Percentiles rank a stretch among this genome's conserved stretches.
These are phyloP conservation scores for Trachelus tabidus DNA, from an alignment of 2,888 invertebrate species.

Conservation along the genomic window DNA sequence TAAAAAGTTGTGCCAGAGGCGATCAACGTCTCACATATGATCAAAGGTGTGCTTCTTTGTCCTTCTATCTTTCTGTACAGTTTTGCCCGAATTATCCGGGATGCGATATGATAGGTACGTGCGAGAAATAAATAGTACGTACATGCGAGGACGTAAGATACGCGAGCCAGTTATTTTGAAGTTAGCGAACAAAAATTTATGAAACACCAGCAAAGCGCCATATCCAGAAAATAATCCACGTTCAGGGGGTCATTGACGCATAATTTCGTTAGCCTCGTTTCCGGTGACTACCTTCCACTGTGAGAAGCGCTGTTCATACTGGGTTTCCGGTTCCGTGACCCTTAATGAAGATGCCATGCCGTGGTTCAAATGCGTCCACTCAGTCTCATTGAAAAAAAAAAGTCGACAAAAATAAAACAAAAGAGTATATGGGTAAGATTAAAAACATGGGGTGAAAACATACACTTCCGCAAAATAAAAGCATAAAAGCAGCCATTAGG, in stretches of 20 bases:
- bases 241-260: neutral
- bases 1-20: neutral
- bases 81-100: neutral
- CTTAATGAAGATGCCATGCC: neutral
- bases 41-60: neutral
- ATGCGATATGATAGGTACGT: neutral
- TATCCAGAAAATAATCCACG: neutral
- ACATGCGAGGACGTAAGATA: too few relatives aligned
- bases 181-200: too few relatives aligned
- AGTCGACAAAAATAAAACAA: neutral
- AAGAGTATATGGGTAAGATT: neutral
- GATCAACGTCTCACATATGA: neutral
- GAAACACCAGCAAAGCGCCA: neutral
- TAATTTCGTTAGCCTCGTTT: neutral
- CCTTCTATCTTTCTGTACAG: neutral
- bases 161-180: too few relatives aligned
- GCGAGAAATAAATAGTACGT: too few relatives aligned
- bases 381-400: neutral
- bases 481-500: too few relatives aligned
- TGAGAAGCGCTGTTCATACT: neutral
- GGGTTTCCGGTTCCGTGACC: neutral
- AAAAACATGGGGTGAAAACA: neutral
- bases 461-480: too few relatives aligned
- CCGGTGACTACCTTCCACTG: neutral
- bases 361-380: neutral